These are phyloP conservation scores for Cryptosula pallasiana DNA, from an alignment of 2,888 invertebrate species.

Conservation along the genomic window DNA sequence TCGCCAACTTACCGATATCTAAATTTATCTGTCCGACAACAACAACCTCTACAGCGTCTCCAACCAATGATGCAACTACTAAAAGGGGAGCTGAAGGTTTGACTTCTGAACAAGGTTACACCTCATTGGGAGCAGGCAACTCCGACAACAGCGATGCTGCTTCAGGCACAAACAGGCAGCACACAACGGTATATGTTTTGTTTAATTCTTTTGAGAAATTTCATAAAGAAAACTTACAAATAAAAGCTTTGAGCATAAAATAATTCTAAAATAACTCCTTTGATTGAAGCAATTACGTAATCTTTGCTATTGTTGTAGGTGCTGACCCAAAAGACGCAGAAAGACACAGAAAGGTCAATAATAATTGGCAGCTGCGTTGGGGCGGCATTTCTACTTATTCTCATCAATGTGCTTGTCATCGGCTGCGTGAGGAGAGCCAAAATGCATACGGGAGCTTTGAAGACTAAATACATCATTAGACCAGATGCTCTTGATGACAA, in stretches of 20 bases:
- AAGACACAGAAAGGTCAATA: neutral
- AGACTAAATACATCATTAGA: conserved; percentile 12
- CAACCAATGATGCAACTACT: neutral
- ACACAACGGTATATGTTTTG: too few species aligned
- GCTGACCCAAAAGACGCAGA: neutral
- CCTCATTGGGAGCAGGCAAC: too few species aligned
- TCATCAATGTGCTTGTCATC: neutral
- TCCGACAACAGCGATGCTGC: neutral
- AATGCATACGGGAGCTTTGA: neutral
- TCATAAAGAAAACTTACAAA: too few species aligned
- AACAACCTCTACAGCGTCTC: neutral
- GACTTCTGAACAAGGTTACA: neutral
- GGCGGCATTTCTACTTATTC: neutral
- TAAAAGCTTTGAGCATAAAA: too few species aligned
- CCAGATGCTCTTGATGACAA: neutral
- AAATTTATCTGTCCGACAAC: neutral
- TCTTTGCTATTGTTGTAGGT: too few species aligned
- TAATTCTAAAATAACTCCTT: too few species aligned
- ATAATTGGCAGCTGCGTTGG: conserved; percentile 1
- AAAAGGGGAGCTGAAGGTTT: neutral
- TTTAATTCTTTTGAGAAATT: too few species aligned
- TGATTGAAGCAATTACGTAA: too few species aligned
- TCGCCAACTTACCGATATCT: neutral
- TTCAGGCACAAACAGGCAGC: neutral
- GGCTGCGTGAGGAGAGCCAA: conserved; percentile 2